Evolutionary conservation across 2,113 vertebrate species (phyloP).

Genomic region (Sprattus sprattus): DNA sequence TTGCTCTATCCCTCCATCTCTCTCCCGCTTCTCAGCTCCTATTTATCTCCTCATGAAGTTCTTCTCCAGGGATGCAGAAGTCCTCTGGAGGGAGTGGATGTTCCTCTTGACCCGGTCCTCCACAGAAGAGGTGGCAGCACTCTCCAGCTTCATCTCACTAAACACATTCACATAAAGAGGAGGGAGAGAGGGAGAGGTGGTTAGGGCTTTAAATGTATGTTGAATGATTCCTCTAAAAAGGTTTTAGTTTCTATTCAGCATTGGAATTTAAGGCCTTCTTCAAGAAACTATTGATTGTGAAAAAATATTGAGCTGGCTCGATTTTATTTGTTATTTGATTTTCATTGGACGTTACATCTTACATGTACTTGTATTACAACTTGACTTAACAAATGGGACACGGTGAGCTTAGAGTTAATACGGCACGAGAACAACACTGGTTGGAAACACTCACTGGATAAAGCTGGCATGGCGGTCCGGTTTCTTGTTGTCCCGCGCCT

Average conservation of each 20-base stretch:
- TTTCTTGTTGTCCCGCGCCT: conserved; percentile 66
- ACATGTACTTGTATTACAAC: neutral
- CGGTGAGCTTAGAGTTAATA: too few relatives aligned
- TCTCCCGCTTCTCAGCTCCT: conserved; percentile 21
- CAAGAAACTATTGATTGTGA: neutral
- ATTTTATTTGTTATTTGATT: too few relatives aligned
- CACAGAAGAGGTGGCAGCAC: conserved; percentile 82
- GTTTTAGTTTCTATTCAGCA: neutral
- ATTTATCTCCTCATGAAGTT: conserved; percentile 85
- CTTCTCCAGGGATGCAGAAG: conserved; percentile 82
- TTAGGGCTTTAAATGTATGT: neutral
- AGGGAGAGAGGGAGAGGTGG: neutral
- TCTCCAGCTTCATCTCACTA: conserved; percentile 91
- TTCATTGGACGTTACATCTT: too few relatives aligned
- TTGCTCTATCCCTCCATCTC: neutral
- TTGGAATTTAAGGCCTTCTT: neutral
- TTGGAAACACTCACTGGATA: conserved; percentile 81
- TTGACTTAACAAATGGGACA: neutral
- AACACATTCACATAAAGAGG: neutral
- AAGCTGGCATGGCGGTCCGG: conserved; percentile 76
- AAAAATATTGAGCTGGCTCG: neutral
- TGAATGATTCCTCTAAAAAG: neutral
- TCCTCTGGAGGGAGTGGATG: conserved; percentile 93
- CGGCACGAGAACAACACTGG: neutral
- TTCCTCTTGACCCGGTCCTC: conserved; percentile 95